These are phyloP conservation scores for Caenorhabditis sulstoni DNA, from an alignment of 2,888 invertebrate genomes.

Conservation along the genomic window DNA sequence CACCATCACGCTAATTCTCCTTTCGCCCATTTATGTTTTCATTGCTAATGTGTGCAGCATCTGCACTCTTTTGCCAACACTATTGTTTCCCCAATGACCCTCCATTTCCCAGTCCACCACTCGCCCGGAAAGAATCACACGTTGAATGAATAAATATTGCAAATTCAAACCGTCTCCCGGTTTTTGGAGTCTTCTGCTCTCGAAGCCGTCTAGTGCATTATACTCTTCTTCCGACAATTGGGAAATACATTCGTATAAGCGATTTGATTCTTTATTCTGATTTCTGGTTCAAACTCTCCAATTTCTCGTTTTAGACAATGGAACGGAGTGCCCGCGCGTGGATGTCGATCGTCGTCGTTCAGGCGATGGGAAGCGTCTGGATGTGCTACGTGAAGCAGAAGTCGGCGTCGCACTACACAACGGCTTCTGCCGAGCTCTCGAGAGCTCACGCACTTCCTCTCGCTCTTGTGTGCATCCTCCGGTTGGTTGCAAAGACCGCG, in stretches of 20 bases:
- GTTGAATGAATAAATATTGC: conserved; percentile 22
- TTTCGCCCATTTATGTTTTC: neutral
- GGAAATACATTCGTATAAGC: too few relatives aligned
- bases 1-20: neutral
- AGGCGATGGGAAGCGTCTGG: conserved; percentile 62
- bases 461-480: conserved; percentile 37
- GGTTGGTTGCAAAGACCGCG: conserved; percentile 23
- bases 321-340: conserved; percentile 52
- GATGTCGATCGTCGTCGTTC: conserved; percentile 56
- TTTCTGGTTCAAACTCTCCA: neutral
- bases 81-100: neutral
- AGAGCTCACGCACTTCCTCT: conserved; percentile 58
- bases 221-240: neutral
- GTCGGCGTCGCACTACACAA: conserved; percentile 35
- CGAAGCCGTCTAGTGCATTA: conserved; percentile 21
- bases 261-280: too few relatives aligned
- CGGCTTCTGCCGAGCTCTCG: conserved; percentile 22
- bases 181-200: neutral
- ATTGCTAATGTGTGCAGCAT: conserved; percentile 24
- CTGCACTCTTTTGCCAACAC: conserved; percentile 2
- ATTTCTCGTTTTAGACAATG: neutral
- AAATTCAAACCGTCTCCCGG: conserved; percentile 4
- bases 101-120: neutral
- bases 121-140: neutral
- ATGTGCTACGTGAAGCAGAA: conserved; percentile 54